Evolutionary conservation across 2,888 invertebrate genomes (phyloP).

Genomic region (Apodemia zela): DNA sequence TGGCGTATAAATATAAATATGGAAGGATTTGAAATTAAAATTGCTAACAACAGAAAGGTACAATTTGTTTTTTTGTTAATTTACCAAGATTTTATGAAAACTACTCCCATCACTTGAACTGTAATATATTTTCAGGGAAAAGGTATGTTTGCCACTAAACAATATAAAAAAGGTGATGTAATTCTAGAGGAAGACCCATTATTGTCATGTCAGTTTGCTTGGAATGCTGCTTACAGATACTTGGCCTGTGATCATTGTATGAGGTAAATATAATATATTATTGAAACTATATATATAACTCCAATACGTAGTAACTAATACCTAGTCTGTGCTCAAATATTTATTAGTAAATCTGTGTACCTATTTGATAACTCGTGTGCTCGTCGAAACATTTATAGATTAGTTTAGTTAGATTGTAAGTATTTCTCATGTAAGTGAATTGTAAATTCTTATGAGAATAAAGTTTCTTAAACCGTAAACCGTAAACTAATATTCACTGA

Average conservation of each 20-base stretch:
- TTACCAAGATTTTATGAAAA: neutral
- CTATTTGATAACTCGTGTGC: no score
- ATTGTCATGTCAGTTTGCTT: slow-evolving; percentile 94
- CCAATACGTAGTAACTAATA: no score
- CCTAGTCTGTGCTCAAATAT: no score
- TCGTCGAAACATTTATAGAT: no score
- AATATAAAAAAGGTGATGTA: slow-evolving; percentile 85
- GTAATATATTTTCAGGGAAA: slow-evolving; percentile 84
- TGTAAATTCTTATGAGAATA: no score
- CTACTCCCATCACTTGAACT: neutral
- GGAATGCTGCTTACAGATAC: slow-evolving; percentile 94
- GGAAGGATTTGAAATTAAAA: slow-evolving; percentile 54
- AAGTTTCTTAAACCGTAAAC: no score
- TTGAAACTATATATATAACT: no score
- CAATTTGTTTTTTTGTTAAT: slow-evolving; percentile 10
- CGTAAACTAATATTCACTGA: neutral
- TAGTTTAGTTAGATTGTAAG: no score
- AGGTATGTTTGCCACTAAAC: slow-evolving; percentile 87
- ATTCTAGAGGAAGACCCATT: slow-evolving; percentile 94
- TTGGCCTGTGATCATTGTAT: slow-evolving; percentile 95
- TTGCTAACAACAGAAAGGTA: slow-evolving; percentile 65
- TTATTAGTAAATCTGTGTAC: no score
- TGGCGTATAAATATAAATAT: slow-evolving; percentile 34
- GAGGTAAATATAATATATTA: slow-evolving; percentile 65
- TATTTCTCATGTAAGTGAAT: no score